Base-by-base conservation (phyloP, 2,113 vertebrate species). In the Ictidomys tridecemlineatus region DNA sequence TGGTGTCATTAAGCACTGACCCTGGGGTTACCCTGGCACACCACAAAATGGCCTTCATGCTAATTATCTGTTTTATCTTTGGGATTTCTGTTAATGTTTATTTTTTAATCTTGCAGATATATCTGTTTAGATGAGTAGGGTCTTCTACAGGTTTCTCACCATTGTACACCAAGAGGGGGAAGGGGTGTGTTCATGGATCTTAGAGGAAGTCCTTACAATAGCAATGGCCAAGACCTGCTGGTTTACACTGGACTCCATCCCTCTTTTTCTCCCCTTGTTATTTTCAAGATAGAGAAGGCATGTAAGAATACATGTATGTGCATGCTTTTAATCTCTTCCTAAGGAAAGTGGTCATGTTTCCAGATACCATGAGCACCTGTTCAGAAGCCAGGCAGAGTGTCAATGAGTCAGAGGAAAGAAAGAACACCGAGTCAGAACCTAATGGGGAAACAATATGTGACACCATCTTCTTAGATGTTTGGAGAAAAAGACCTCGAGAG, bases 261-360 rank as follows among this genome's bases (percentile, higher is more conserved):
- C 11, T 48, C 42, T 73, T 80, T 78, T 80, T 78, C 20, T 90
- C 45, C 16, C 18, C 87, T 89, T 84, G 7, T 76, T 85, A 30
- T 77, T 34, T 73, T 48, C 69, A 72, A 58, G 11, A 69, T 87
- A 88, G 4, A 85, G 24, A 86, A 56, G 72, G 18, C 39, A 37
- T 26, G 2, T 32, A n/a, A 56, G 53, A 39, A 63, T 45, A 7
- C 65, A 11, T 58, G 24, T 26, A 2, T 16, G 0, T 28, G 13
- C 4, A 1, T 56, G 37, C 56, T 73, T 88, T 73, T 51, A 93
- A 82, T 90, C 26, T 92, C 42, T 80, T 93, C 51, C 87, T 85
- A 89, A 89, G 37, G 86, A 89, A 86, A 83, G 51, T 53, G 22
- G 30, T 45, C 42, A 79, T 80, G 34, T 78, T 94, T 89, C 70